A percentile compares a stretch with the other conserved stretches of the same genome.
Evolutionary conservation across 1,140 invertebrate species (phyloP).

Genomic region (Paracyclopina nana): DNA sequence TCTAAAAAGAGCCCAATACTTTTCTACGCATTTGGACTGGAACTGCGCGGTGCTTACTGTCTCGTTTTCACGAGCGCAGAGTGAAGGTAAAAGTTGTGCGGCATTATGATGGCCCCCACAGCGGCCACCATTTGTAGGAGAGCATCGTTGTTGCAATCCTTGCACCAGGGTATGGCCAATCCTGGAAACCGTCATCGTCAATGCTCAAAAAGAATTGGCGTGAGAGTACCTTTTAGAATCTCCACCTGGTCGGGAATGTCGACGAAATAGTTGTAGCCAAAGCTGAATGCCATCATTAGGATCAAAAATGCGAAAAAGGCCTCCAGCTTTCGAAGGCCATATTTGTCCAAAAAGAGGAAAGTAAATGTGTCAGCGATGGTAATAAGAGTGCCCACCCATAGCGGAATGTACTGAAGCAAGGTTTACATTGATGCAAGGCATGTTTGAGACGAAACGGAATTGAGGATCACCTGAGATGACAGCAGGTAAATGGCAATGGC

Average conservation of each 20-base stretch:
- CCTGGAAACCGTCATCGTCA: too few species aligned
- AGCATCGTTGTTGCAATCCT: background rate
- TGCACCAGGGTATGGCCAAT: background rate
- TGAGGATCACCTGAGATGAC: too few species aligned
- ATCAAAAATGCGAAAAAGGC: conserved; percentile 68
- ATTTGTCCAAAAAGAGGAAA: conserved; percentile 77
- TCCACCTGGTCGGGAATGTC: conserved; percentile 3
- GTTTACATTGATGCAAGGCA: too few species aligned
- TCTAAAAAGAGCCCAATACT: too few species aligned
- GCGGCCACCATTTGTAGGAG: conserved; percentile 56
- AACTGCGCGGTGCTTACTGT: too few species aligned
- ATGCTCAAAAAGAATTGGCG: too few species aligned
- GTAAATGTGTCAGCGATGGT: conserved; percentile 78
- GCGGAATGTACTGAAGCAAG: conserved; percentile 37
- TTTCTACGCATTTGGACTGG: too few species aligned
- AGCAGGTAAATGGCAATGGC: conserved; percentile 71
- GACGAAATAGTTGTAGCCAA: conserved; percentile 48
- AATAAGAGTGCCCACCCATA: conserved; percentile 66
- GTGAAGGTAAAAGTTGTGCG: conserved; percentile 84
- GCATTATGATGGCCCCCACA: conserved; percentile 81
- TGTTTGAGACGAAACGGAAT: too few species aligned
- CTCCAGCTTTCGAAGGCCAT: conserved; percentile 76
- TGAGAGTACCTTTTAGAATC: conserved; percentile 1
- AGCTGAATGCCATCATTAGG: conserved; percentile 60
- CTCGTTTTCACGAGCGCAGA: conserved; percentile 59